Evolutionary conservation across 2,113 vertebrate genomes (phyloP).

Genomic region (Salminus brasiliensis): DNA sequence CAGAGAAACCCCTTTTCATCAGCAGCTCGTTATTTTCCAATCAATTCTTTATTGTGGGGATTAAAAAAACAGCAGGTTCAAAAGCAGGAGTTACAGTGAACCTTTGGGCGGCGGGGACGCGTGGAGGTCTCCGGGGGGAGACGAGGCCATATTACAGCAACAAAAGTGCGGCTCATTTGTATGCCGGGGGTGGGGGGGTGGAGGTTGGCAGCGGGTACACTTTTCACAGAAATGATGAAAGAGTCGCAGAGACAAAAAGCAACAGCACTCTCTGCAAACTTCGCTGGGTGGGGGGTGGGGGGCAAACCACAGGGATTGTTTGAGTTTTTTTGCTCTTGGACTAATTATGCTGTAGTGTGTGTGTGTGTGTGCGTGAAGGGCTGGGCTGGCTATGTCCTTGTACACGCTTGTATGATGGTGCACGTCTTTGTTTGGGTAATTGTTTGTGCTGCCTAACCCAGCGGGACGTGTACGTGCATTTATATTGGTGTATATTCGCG

Average conservation of each 20-base stretch:
- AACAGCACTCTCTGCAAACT: background rate
- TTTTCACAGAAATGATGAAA: slow-evolving; percentile 46
- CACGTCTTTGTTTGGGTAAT: slow-evolving; percentile 16
- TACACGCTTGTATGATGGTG: slow-evolving; percentile 20
- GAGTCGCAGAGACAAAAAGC: slow-evolving; percentile 37
- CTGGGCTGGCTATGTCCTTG: slow-evolving; percentile 1
- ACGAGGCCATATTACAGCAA: slow-evolving; percentile 24
- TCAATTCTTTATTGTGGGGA: slow-evolving; percentile 30
- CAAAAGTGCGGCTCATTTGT: slow-evolving; percentile 45
- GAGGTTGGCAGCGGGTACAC: background rate
- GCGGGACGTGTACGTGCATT: slow-evolving; percentile 29
- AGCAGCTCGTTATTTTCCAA: slow-evolving; percentile 31
- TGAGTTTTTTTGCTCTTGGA: background rate
- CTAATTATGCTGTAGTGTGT: background rate
- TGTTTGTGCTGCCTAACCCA: background rate
- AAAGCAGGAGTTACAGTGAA: background rate
- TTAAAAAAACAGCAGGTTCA: slow-evolving; percentile 15
- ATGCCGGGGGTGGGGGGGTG: background rate
- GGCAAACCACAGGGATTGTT: background rate
- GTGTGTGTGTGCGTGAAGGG: background rate
- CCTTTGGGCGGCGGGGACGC: background rate
- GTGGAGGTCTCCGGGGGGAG: slow-evolving; percentile 33
- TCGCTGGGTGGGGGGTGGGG: background rate
- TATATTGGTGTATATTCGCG: slow-evolving; percentile 16
- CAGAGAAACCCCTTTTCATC: slow-evolving; percentile 34